Percentiles rank a stretch among this genome's conserved stretches.
These are phyloP conservation scores for Calliphora vomitoria DNA, from an alignment of 2,888 invertebrate genomes.

Conservation along the genomic window DNA sequence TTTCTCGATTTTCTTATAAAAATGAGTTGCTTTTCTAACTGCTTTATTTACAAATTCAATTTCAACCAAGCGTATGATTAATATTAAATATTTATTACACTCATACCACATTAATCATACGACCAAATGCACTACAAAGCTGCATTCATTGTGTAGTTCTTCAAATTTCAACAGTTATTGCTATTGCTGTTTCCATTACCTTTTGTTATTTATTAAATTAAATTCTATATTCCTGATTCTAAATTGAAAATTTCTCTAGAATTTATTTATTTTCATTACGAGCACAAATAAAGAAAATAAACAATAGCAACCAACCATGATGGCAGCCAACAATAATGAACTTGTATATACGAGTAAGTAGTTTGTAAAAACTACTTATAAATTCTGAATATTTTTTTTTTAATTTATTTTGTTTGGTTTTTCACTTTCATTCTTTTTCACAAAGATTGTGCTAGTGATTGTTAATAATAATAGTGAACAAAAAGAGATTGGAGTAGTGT, in stretches of 20 bases:
- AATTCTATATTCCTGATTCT: neutral
- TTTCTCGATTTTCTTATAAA: neutral
- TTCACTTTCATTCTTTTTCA: neutral
- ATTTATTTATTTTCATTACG: constrained; percentile 2
- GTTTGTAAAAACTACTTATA: constrained; percentile 2
- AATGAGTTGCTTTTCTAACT: neutral
- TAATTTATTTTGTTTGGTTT: no score
- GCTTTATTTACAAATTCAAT: neutral
- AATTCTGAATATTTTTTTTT: neutral
- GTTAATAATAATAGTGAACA: neutral
- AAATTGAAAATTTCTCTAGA: constrained; percentile 18
- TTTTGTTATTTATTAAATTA: constrained; percentile 28
- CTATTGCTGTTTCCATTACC: neutral
- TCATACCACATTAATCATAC: constrained; percentile 33
- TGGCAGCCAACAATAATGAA: constrained; percentile 2
- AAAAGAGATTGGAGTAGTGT: neutral
- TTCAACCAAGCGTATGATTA: constrained; percentile 43
- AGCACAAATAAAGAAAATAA: neutral
- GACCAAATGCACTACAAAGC: neutral
- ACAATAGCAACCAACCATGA: neutral
- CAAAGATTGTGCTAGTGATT: constrained; percentile 1
- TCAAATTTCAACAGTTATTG: neutral
- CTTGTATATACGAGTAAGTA: neutral
- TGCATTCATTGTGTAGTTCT: neutral
- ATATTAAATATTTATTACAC: constrained; percentile 53